These are phyloP conservation scores for Phymatocera aterrima DNA, from an alignment of 2,888 invertebrate species.

Conservation along the genomic window DNA sequence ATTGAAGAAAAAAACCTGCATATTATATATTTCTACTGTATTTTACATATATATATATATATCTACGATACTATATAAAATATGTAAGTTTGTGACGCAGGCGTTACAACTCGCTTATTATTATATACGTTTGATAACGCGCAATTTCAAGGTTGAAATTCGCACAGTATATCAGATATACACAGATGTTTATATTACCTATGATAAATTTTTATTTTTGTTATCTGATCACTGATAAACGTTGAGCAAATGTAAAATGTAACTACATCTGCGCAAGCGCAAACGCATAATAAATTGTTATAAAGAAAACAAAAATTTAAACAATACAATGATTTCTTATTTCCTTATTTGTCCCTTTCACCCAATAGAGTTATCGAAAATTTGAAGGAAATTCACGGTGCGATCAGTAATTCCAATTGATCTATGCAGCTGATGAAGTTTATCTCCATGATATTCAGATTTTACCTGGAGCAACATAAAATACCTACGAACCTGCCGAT, in stretches of 20 bases:
- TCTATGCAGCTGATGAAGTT: too few species aligned
- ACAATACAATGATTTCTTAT: slow-evolving; percentile 15
- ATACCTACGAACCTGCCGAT: not conserved
- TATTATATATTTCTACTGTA: not conserved
- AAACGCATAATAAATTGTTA: slow-evolving; percentile 27
- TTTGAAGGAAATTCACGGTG: too few species aligned
- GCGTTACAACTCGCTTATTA: slow-evolving; percentile 13
- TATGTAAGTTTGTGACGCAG: slow-evolving; percentile 32
- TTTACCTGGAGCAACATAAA: too few species aligned
- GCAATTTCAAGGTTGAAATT: slow-evolving; percentile 23
- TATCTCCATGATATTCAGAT: too few species aligned
- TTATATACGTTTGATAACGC: not conserved
- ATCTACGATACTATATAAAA: slow-evolving; percentile 14
- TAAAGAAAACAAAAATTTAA: not conserved
- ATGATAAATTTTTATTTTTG: not conserved
- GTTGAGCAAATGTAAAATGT: not conserved
- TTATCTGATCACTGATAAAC: slow-evolving; percentile 14
- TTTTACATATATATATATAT: not conserved
- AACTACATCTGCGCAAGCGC: not conserved
- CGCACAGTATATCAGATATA: slow-evolving; percentile 1
- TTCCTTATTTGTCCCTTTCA: slow-evolving; percentile 23
- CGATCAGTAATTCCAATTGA: too few species aligned
- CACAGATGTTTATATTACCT: not conserved
- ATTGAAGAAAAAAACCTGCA: not conserved
- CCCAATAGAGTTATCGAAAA: too few species aligned